Base-by-base conservation (phyloP, 2,888 invertebrate genomes). In the Myathropa florea region DNA sequence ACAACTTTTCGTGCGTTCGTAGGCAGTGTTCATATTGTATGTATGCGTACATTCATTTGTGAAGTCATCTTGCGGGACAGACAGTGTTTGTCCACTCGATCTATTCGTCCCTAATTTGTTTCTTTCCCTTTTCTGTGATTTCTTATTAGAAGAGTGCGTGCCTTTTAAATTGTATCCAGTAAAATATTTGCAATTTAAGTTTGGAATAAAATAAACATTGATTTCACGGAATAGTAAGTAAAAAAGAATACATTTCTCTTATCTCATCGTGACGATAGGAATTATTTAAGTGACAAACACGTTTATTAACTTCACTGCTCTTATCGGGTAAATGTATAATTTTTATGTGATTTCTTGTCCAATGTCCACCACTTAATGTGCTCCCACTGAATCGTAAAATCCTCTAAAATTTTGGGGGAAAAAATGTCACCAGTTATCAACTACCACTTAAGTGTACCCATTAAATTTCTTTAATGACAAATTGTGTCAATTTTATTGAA, bases 401-500 rank as follows among this genome's bases (percentile, higher is more conserved):
- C 21, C 63, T n/a, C 23, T 21, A 57, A 24, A 14, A 24, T 24
- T 12, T 57, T 24, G 23, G 12, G 7, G 23, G 23, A 24, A 4
- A 12, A 7, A 57, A 57, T 14, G 57, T 26, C 24, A 26, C 60
- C 30, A 7, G 4, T 77, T 77, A 77, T 77, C 76, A 77, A 60
- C 24, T 4, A 18, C 14, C 59, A 21, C 21, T 46, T 65, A 67
- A 67, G 53, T n/a, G 55, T 36, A 33, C 46, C 24, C 6, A 67
- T 55, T 36, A 65, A 68, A 61, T 68, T 60, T 46, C 46, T 53
- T 61, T 24, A 53, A 61, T 30, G 24, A 68, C 61, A 61, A 68
- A 67, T 76, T 68, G 24, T 59, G 46, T 60, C 60, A 30, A 9
- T 76, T 68, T 68, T 36, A 77, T 33, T 70, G 68, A 9, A 21